Evolutionary conservation across 2,797 vertebrate species (phyloP).

Genomic region (Myripristis murdjan): DNA sequence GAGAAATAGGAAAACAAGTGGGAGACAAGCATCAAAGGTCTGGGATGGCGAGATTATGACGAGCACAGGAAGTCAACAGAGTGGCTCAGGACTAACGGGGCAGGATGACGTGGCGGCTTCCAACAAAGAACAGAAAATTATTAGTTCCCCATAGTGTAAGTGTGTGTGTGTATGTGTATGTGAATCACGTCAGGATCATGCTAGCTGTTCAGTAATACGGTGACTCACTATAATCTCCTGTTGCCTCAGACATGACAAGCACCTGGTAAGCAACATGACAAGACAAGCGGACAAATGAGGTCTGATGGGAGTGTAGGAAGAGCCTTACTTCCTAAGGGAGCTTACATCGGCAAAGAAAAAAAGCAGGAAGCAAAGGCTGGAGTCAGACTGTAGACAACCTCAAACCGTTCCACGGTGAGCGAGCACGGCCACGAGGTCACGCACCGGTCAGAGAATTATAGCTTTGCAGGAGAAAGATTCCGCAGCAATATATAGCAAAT

Average conservation of each 20-base stretch:
- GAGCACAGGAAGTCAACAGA: slow-evolving; percentile 10
- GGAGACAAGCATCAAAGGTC: slow-evolving; percentile 28
- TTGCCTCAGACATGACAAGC: slow-evolving; percentile 8
- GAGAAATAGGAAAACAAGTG: slow-evolving; percentile 38
- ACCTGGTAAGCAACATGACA: slow-evolving; percentile 8
- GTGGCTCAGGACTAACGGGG: neutral
- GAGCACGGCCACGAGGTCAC: slow-evolving; percentile 23
- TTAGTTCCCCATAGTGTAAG: too few relatives aligned
- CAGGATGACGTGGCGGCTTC: neutral
- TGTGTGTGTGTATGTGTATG: neutral
- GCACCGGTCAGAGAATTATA: slow-evolving; percentile 23
- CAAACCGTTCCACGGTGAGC: slow-evolving; percentile 23
- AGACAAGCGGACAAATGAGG: neutral
- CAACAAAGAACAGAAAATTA: slow-evolving; percentile 9
- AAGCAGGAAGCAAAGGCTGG: neutral
- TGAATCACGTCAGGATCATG: slow-evolving; percentile 13
- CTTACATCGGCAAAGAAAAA: slow-evolving; percentile 3
- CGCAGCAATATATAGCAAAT: slow-evolving; percentile 20
- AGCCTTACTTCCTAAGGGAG: neutral
- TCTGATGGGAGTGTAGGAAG: neutral
- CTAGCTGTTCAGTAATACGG: slow-evolving; percentile 23
- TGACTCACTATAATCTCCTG: slow-evolving; percentile 15
- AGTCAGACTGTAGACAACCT: slow-evolving; percentile 12
- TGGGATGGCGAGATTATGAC: neutral
- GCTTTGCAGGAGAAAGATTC: slow-evolving; percentile 7